These are phyloP conservation scores for Girardia tigrina DNA, from an alignment of 2,888 invertebrate genomes.

Conservation along the genomic window DNA sequence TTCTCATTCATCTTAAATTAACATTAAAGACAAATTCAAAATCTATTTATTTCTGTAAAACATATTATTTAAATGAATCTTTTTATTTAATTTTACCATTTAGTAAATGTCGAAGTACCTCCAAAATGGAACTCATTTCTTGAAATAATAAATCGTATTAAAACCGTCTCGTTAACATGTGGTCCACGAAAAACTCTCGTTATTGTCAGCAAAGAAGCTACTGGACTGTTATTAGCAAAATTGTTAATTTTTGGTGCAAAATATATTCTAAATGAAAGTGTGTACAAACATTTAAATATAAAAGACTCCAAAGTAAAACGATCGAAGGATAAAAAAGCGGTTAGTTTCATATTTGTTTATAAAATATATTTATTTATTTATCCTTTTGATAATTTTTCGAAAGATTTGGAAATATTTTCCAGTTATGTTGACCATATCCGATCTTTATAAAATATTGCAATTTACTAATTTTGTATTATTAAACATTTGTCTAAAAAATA, in stretches of 20 bases:
- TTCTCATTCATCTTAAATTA: no score
- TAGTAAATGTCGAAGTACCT: conserved; percentile 49
- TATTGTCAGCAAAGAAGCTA: neutral
- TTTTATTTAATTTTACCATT: no score
- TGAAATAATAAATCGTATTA: conserved; percentile 72
- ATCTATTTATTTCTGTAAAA: no score
- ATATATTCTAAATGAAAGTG: neutral
- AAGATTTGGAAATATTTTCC: no score
- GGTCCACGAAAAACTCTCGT: neutral
- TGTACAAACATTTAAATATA: neutral
- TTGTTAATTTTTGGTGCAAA: neutral
- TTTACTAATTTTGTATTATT: no score
- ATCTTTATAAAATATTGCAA: no score
- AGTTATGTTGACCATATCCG: no score
- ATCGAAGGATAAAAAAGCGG: neutral
- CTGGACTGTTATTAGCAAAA: conserved; percentile 9
- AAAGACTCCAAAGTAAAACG: neutral
- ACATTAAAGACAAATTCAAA: no score
- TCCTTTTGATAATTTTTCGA: no score
- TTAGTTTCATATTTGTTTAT: neutral
- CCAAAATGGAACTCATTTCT: conserved; percentile 76
- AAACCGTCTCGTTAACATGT: conserved; percentile 53
- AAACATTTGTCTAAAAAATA: no score
- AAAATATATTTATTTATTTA: no score
- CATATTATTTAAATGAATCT: no score